A percentile compares a stretch with the other conserved stretches of the same genome.
Evolutionary conservation across 2,113 vertebrate genomes (phyloP).

Genomic region (Kobus ellipsiprymnus): DNA sequence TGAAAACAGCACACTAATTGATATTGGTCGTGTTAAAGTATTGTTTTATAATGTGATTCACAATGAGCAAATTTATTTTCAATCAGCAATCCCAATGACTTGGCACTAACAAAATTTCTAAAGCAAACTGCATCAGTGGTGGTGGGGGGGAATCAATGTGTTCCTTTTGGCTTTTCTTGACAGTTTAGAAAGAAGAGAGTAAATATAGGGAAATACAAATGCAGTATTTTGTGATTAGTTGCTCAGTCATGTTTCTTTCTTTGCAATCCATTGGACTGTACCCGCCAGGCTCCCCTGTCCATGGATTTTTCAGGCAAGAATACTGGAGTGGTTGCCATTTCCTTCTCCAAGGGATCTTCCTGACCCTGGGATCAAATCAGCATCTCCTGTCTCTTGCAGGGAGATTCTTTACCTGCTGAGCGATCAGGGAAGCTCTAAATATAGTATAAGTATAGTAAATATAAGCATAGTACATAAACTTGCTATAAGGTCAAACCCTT

Average conservation of each 20-base stretch:
- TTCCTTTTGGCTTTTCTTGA: neutral
- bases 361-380: neutral
- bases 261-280: neutral
- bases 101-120: slow-evolving; percentile 4
- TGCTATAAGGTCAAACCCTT: neutral
- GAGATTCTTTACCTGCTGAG: neutral
- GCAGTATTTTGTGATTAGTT: neutral
- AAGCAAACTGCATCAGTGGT: neutral
- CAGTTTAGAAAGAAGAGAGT: neutral
- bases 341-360: neutral
- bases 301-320: neutral
- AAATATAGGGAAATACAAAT: neutral
- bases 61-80: neutral
- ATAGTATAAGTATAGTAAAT: neutral
- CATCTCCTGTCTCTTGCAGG: neutral
- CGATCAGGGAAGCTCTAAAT: neutral
- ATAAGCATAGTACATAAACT: neutral
- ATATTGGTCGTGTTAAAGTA: neutral
- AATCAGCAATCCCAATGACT: neutral
- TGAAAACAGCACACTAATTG: neutral
- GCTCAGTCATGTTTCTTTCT: neutral
- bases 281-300: neutral
- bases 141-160: neutral
- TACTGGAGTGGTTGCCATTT: neutral
- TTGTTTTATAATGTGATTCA: neutral